Evolutionary conservation across 64 coral and sea anemone species (phyloP).

Genomic region (Montipora capricornis): DNA sequence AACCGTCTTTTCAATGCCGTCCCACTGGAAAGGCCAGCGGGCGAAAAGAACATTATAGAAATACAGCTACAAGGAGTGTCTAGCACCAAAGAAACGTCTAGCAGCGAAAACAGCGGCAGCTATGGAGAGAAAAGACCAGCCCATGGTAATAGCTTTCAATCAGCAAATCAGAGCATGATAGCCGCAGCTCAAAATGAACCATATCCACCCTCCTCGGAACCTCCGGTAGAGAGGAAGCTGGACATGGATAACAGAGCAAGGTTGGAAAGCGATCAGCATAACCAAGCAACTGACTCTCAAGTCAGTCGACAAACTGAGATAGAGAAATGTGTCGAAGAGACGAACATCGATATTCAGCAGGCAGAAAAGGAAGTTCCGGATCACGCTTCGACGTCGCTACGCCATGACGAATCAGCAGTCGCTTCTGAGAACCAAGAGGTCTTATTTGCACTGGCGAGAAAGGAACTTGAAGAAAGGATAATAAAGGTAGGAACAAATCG

Average conservation of each 20-base stretch:
- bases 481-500: background rate
- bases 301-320: background rate
- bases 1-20: too few relatives aligned
- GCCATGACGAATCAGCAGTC: background rate
- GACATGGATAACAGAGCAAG: background rate
- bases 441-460: background rate
- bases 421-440: background rate
- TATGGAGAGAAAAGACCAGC: background rate
- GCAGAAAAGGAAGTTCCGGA: background rate
- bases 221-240: background rate
- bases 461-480: background rate
- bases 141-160: background rate
- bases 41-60: background rate
- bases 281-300: background rate
- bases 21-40: background rate
- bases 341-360: background rate
- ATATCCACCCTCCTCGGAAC: background rate
- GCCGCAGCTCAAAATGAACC: background rate
- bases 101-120: background rate
- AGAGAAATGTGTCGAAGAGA: background rate
- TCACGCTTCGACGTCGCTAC: background rate
- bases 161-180: background rate
- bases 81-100: background rate
- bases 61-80: too few relatives aligned
- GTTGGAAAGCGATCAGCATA: background rate